Conservation (phyloP, 2,113 vertebrate species). For the Mus pahari region DNA sequence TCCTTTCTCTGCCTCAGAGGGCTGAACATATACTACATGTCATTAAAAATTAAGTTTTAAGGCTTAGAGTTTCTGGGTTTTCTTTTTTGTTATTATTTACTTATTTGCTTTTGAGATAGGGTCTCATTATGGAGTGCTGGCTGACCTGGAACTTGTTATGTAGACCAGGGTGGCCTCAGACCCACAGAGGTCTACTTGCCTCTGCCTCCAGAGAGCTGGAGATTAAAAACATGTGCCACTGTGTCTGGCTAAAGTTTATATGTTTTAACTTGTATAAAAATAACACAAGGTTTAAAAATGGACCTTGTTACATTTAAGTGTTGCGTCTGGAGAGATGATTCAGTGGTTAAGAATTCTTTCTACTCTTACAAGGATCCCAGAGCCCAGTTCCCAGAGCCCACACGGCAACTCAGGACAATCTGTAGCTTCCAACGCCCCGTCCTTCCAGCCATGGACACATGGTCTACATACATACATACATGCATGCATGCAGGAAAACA, state of each 20-base stretch:
- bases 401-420: background rate
- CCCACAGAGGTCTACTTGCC: background rate
- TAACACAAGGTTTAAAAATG: background rate
- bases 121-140: background rate
- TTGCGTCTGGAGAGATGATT: background rate
- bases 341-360: background rate
- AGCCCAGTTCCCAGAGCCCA: background rate
- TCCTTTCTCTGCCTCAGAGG: background rate
- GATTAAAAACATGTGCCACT: background rate
- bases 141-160: background rate
- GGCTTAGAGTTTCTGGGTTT: background rate
- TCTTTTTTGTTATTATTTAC: background rate
- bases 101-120: background rate
- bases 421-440: background rate
- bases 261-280: conserved; percentile 37
- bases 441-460: background rate
- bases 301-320: background rate
- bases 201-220: background rate
- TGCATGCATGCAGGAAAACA: background rate
- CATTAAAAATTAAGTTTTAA: background rate
- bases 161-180: background rate
- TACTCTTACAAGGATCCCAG: background rate
- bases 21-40: background rate
- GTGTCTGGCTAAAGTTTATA: background rate
- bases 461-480: no score